A percentile compares a stretch with the other conserved stretches of the same genome.
phyloP scores from a whole-genome alignment of 1,140 invertebrate genomes.

The Marisa cornuarietis region DNA sequence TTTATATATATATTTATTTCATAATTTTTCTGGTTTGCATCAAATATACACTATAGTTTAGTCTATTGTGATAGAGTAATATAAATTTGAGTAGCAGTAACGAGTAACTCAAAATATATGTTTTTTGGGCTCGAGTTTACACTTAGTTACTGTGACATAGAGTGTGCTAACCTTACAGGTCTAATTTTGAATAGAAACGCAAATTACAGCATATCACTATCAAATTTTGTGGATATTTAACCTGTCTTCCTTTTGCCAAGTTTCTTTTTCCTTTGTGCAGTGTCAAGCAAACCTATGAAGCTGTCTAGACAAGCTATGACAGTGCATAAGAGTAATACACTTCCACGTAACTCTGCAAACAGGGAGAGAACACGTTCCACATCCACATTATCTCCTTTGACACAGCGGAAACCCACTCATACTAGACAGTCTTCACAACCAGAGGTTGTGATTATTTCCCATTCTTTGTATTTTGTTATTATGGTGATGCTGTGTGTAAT shows the following conservation, averaged over 20 bases:
- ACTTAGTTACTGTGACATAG: no score
- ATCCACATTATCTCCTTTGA: constrained; percentile 30
- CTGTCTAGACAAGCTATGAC: constrained; percentile 46
- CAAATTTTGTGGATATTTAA: background rate
- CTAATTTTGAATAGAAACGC: constrained; percentile 1
- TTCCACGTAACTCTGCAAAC: constrained; percentile 27
- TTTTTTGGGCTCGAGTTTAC: no score
- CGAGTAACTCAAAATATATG: no score
- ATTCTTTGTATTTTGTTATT: no score
- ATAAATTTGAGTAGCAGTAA: no score
- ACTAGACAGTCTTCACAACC: constrained; percentile 45
- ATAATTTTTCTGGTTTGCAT: no score
- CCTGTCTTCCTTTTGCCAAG: background rate
- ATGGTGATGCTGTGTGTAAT: no score
- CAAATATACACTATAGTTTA: no score
- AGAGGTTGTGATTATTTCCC: constrained; percentile 33
- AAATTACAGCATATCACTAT: background rate
- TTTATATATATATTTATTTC: no score
- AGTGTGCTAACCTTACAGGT: background rate
- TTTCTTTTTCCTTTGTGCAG: constrained; percentile 32
- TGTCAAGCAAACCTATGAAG: constrained; percentile 46
- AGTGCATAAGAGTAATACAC: constrained; percentile 57
- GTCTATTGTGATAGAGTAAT: no score
- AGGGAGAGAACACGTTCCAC: constrained; percentile 28
- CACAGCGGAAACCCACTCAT: constrained; percentile 27